Conservation (phyloP, 2,797 vertebrate species). For the Phylloscopus collybita region DNA sequence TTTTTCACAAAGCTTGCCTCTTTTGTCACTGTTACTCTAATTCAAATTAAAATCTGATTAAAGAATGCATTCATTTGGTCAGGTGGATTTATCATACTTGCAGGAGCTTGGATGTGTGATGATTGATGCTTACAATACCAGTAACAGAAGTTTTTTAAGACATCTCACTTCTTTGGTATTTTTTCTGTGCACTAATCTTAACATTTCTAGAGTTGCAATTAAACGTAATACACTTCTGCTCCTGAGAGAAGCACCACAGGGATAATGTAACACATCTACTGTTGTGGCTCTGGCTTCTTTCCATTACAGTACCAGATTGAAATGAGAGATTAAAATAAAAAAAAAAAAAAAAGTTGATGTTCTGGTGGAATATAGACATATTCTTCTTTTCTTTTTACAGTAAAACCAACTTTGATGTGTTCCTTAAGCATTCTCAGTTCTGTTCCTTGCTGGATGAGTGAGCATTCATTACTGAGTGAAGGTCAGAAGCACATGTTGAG, state of each 20-base stretch:
- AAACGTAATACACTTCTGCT: neutral
- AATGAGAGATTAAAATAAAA: neutral
- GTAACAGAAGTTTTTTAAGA: neutral
- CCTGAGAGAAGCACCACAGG: neutral
- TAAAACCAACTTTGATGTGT: neutral
- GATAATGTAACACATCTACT: neutral
- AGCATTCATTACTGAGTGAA: neutral
- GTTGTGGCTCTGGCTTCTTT: neutral
- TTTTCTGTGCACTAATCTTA: neutral
- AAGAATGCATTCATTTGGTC: neutral
- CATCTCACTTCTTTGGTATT: neutral
- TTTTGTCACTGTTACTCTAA: neutral
- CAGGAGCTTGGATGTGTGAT: neutral
- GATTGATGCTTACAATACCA: neutral
- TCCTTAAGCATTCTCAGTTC: neutral
- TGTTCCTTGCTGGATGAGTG: neutral
- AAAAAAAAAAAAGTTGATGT: neutral
- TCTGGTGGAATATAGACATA: neutral
- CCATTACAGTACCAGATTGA: neutral
- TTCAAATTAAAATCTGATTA: neutral
- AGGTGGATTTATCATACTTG: neutral
- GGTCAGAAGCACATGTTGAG: neutral
- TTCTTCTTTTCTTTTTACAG: neutral
- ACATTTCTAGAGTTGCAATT: neutral
- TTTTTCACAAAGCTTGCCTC: neutral